Base-by-base conservation (phyloP, 2,888 invertebrate species). In the Microchrysa polita region DNA sequence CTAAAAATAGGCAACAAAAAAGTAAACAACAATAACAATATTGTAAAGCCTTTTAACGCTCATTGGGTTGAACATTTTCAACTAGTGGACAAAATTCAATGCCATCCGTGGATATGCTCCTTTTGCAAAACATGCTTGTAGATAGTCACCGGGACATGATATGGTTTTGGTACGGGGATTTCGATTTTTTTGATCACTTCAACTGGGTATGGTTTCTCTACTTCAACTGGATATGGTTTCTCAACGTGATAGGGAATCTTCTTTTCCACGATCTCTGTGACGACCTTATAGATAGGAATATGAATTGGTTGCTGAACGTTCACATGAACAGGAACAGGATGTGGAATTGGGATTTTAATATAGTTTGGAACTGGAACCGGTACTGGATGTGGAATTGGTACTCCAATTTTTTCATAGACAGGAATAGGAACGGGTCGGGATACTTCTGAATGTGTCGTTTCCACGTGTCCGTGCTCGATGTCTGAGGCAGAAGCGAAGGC, bases 131-230 rank as follows among this genome's bases (percentile, higher is more conserved):
- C 88, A 83, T 92, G 92, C 82, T 91, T 92, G 86, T 91, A 92
- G 18, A 92, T 90, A 55, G 91, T 91, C 12, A 90, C 89, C 78
- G 92, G 92, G 78, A 92, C 91, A 20, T 91, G 90, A 84, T 92
- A 92, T 5, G 92, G 91, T 81, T 90, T 90, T 79, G 90, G 89
- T 78, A 90, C 88, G 14, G 90, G 89, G 59, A 92, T 89, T 81
- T 90, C 90, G 63, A 92, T 90, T 81, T 89, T 91, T 85, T 91
- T 92, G 77, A 92, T 89, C 34, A 92, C 90, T 82, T 91, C 90
- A 5, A 92, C 91, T 78, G 91, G 91, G 87, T 91, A 92, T 5
- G 92, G 92, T 80, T 89, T 91, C 80, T 91, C 90, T 1, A 92
- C 88, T 78, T 90, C 90, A 79, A 91, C 90, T 0, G 84, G 84